Evolutionary conservation across 2,888 invertebrate species (phyloP), one percentile per base, ranked within the genome.

Genomic region (Volucella zonaria): DNA sequence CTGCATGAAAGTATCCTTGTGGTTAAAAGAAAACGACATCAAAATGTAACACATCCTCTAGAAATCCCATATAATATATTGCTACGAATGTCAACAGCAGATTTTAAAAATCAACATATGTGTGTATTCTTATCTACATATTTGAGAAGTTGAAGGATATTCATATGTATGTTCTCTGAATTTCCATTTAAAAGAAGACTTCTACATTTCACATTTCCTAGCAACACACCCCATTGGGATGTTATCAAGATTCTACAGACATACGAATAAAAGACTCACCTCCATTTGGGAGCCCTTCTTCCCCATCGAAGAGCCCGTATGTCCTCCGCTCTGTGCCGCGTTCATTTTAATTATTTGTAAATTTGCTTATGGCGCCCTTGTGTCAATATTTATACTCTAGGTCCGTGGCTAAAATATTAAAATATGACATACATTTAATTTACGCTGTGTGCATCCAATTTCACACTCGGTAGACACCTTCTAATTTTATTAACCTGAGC

Each of bases 241-340:
- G 23, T 59, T 62, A 78, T 38, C 59, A 10, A 64, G 47, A 45
- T 58, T 59, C 51, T 8, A 71, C 31, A 31, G 31, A 31, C 31
- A 31, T 31, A 31, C 6, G 6, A 6, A 6, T 6, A 31, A 0
- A 31, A 31, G 31, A 79, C 68, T 92, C 91, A 92, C 92, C 92
- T 92, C 92, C 89, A 92, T 90, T 88, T 92, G 92, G 61, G 92
- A 92, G 87, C 92, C 92, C 87, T 92, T 92, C 88, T 92, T 92
- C 87, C 91, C 90, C 88, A 92, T 89, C 54, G 92, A 91, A 67
- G 91, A 90, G 67, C 90, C 89, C 47, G 92, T 88, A 87, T 92
- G 92, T 79, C 92, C 92, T 74, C 92, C 91, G 88, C 92, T 92
- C 81, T 92, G 92, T 87, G 92, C 92, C 81, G 92, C 91, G 89